phyloP scores from a whole-genome alignment of 2,888 invertebrate genomes.

The Macaria notata region DNA sequence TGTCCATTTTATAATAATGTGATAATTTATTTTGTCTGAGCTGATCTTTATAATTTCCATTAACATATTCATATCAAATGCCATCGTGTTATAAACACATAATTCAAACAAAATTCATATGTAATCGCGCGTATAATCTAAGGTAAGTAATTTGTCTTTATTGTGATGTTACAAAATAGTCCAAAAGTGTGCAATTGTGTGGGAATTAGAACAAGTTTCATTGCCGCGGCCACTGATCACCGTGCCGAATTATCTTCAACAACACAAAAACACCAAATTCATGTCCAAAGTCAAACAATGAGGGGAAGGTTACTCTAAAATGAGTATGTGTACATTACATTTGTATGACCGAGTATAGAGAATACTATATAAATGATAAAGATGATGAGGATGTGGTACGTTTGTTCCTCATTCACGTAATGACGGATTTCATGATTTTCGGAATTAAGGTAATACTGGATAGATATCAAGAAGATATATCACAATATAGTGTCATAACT shows the following conservation, averaged over 20 bases:
- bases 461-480: no score
- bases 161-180: no score
- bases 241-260: slow-evolving; percentile 14
- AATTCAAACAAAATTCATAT: not conserved
- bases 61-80: slow-evolving; percentile 11
- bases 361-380: no score
- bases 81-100: slow-evolving; percentile 9
- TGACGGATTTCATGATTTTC: no score
- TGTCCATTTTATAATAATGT: slow-evolving; percentile 6
- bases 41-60: slow-evolving; percentile 6
- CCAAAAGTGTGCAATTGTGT: slow-evolving; percentile 3
- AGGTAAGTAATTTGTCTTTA: not conserved
- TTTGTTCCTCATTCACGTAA: no score
- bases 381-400: no score
- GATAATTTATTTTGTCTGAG: slow-evolving; percentile 10
- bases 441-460: no score
- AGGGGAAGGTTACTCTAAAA: slow-evolving; percentile 7
- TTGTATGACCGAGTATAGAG: no score
- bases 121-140: no score
- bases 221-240: slow-evolving; percentile 12
- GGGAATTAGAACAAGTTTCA: slow-evolving; percentile 20
- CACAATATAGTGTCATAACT: no score
- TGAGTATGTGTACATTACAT: no score
- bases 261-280: slow-evolving; percentile 6
- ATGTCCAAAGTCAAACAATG: slow-evolving; percentile 7